Evolutionary conservation across 2,797 vertebrate species (phyloP).

Genomic region (Babyrousa celebensis): DNA sequence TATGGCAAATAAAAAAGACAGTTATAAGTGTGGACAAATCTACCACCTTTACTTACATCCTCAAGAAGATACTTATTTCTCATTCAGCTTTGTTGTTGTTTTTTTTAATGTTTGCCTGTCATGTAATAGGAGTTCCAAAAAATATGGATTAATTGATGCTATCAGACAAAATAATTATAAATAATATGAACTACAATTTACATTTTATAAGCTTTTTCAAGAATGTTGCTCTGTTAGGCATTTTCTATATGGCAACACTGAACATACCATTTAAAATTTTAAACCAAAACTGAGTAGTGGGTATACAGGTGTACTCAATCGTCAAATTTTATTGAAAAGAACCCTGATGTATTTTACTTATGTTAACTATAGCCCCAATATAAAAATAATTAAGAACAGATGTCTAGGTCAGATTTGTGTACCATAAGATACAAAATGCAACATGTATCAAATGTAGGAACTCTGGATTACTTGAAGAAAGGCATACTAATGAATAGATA

Average conservation of each 20-base stretch:
- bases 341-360: neutral
- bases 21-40: neutral
- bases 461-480: neutral
- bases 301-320: neutral
- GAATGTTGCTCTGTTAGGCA: neutral
- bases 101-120: neutral
- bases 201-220: neutral
- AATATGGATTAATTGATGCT: neutral
- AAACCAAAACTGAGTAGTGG: neutral
- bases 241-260: neutral
- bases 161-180: neutral
- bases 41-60: neutral
- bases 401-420: neutral
- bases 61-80: slow-evolving; percentile 4
- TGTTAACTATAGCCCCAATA: neutral
- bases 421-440: neutral
- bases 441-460: neutral
- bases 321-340: neutral
- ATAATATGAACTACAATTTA: neutral
- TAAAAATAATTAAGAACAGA: neutral
- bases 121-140: neutral
- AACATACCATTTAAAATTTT: neutral
- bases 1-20: neutral
- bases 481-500: neutral
- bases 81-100: neutral